phyloP scores from a whole-genome alignment of 1,140 invertebrate species.

The Stratiolaelaps scimitus region DNA sequence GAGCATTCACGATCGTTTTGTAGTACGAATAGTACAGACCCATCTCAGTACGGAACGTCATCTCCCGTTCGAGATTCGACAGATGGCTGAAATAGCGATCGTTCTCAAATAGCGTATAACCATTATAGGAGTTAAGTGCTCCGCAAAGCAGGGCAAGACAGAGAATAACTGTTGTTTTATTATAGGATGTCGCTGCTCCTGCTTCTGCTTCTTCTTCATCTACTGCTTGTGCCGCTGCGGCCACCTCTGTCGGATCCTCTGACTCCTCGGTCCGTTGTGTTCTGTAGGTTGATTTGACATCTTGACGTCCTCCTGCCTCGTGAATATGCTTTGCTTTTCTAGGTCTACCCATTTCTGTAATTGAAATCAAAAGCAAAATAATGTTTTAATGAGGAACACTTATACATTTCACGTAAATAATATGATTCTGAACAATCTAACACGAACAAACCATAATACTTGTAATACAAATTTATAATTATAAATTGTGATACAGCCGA shows the following conservation, averaged over 20 bases:
- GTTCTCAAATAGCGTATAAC: conserved; percentile 62
- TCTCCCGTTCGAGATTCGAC: conserved; percentile 63
- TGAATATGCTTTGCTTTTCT: no score
- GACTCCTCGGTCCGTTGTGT: not conserved
- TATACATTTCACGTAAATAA: no score
- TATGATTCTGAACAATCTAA: no score
- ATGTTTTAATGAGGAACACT: no score
- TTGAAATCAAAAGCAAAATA: no score
- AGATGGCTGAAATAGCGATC: conserved; percentile 67
- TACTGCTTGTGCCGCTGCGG: not conserved
- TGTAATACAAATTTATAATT: no score
- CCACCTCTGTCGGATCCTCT: not conserved
- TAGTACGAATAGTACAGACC: conserved; percentile 76
- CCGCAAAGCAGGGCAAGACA: not conserved
- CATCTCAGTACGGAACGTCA: conserved; percentile 68
- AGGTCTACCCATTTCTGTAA: no score
- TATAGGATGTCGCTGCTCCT: not conserved
- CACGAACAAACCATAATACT: no score
- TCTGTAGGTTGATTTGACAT: not conserved
- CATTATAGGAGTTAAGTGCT: conserved; percentile 45
- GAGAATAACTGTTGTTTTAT: not conserved
- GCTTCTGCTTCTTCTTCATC: not conserved
- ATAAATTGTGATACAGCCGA: no score
- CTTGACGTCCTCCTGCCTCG: no score
- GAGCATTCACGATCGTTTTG: conserved; percentile 59